Evolutionary conservation across 2,888 invertebrate species (phyloP), one percentile per base, ranked within the genome.

Genomic region (Machimus atricapillus): DNA sequence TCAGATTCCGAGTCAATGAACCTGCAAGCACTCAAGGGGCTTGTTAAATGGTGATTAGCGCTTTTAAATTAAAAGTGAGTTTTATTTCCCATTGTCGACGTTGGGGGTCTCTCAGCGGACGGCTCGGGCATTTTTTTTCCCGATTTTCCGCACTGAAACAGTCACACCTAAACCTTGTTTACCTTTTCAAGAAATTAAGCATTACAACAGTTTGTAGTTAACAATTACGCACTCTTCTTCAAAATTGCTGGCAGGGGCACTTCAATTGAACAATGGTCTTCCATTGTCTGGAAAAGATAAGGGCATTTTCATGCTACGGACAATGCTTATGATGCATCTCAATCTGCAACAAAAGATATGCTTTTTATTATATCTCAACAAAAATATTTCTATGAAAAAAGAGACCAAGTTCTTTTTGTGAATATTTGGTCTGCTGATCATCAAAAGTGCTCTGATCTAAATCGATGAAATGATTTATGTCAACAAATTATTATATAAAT

Each of bases 1-100:
- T 85, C 85, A 40, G 40, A 83, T 83, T 74, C 31, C 31, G 19
- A 85, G 85, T 85, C 85, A 74, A 74, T 74, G 85, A 85, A 85
- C 85, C 43, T 66, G 58, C n/a, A 83, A 23, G 37, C 58, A 66
- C 66, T 66, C 66, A 40, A 58, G 66, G 19, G 37, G 7, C 66
- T 66, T 83, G 82, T 66, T 83, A 83, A 83, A 37, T 66, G 52
- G 66, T 66, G 23, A 66, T 83, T 12, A 66, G 66, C 23, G 66
- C 23, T 58, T 34, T 66, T 19, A 34, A 58, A 83, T 40, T 83
- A 83, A 83, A 83, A 83, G 66, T 66, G 82, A 83, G 82, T 83
- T 83, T 83, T 79, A 79, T 79, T 52, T 52, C 31, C 31, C 23
- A 79, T 56, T 79, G 79, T 79, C 79, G 79, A 27, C 46, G 52